Evolutionary conservation across 2,113 vertebrate genomes (phyloP).

Genomic region (Amphiprion ocellaris): DNA sequence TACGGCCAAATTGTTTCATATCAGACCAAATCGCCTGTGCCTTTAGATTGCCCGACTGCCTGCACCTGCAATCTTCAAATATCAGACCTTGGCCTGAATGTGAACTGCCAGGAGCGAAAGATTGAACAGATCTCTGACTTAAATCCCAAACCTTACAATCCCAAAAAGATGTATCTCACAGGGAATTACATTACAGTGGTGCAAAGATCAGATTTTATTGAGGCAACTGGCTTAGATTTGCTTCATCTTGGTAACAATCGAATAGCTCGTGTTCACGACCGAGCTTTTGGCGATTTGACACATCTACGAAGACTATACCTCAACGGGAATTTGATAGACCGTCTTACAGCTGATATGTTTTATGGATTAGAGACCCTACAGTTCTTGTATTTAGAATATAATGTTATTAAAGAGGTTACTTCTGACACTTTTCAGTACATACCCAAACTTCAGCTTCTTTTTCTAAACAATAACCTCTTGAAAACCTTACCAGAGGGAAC

Average conservation of each 20-base stretch:
- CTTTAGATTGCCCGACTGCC: slow-evolving; percentile 96
- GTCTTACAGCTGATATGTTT: slow-evolving; percentile 90
- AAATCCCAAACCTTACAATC: slow-evolving; percentile 97
- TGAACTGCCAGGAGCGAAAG: slow-evolving; percentile 98
- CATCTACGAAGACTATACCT: slow-evolving; percentile 94
- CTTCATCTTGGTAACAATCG: slow-evolving; percentile 97
- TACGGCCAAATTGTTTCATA: slow-evolving; percentile 95
- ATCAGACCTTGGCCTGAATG: slow-evolving; percentile 97
- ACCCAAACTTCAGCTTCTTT: slow-evolving; percentile 96
- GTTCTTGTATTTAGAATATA: slow-evolving; percentile 98
- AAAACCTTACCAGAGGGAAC: slow-evolving; percentile 90
- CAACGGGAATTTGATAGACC: slow-evolving; percentile 95
- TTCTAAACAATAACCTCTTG: slow-evolving; percentile 97
- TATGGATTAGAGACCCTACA: slow-evolving; percentile 93
- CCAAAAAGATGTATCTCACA: slow-evolving; percentile 98
- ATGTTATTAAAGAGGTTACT: slow-evolving; percentile 93
- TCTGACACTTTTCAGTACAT: slow-evolving; percentile 90
- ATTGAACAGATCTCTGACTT: slow-evolving; percentile 94
- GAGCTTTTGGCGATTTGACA: slow-evolving; percentile 92
- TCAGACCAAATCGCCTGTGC: slow-evolving; percentile 98
- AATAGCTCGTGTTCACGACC: slow-evolving; percentile 91
- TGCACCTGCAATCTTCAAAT: slow-evolving; percentile 98
- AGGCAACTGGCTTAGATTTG: slow-evolving; percentile 93
- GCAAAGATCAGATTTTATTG: slow-evolving; percentile 91
- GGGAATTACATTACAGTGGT: slow-evolving; percentile 95